Base-by-base conservation (phyloP, 2,113 vertebrate genomes). In the Hippopotamus amphibius region DNA sequence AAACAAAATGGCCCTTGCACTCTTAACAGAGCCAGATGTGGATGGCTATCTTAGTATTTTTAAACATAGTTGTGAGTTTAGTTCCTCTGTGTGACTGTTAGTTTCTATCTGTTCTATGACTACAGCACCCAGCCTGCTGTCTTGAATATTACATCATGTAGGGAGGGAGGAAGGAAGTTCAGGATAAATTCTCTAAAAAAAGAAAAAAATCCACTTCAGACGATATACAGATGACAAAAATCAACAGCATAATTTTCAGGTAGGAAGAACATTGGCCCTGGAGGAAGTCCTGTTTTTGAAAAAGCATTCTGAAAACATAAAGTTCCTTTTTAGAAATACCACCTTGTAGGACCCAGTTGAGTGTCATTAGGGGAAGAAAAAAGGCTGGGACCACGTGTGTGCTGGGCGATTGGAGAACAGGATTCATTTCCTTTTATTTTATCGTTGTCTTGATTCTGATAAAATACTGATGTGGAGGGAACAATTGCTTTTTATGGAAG, bases 401-500 rank as follows among this genome's bases (percentile, higher is more conserved):
- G 53, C 69, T 41, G 71, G 93, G 86, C 68, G 94, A 48, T 65
- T 15, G 81, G 90, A 96, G 80, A 96, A 94, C 57, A 96, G 88
- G 76, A 96, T 85, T 93, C 66, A 76, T 97, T 97, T 97, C 90
- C 53, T 97, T 97, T 96, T 93, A 97, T 96, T 98, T 96, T 94
- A 86, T 93, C 84, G 90, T 85, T 96, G 84, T 96, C 97, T 97
- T 87, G 93, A 97, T 97, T 94, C 95, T 98, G 97, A 94, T 97
- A 97, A 98, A 94, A 98, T 97, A 97, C 93, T 90, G 88, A 97
- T 90, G 82, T 76, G 50, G 85, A 85, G 77, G 90, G 95, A 97
- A 98, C 97, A 97, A 97, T 97, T 97, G 71, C 85, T 80, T 98
- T 98, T 98, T 95, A 85, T 86, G 97, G 96, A 97, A 98, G 95